Percentiles rank a stretch among this genome's conserved stretches.
phyloP scores from a whole-genome alignment of 2,113 vertebrate genomes.

The Ploceus nigricollis region DNA sequence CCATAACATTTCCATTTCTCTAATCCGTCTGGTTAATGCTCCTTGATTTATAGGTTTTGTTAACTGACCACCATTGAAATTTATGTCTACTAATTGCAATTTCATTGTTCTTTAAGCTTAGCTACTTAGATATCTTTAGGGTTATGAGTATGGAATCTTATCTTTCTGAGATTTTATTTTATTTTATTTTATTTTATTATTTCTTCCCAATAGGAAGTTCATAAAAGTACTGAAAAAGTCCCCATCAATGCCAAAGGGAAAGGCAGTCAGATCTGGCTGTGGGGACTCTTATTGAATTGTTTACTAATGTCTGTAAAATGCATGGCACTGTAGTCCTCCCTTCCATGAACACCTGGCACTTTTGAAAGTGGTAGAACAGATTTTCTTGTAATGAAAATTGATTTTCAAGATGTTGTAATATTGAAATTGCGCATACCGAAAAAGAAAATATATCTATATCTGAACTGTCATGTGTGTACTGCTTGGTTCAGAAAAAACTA shows the following conservation, averaged over 20 bases:
- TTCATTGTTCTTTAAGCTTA: neutral
- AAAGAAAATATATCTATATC: neutral
- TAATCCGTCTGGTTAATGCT: neutral
- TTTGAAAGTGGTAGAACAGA: neutral
- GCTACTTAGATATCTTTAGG: neutral
- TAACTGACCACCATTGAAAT: neutral
- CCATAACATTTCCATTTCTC: neutral
- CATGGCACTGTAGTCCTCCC: accelerated
- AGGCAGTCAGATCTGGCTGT: neutral
- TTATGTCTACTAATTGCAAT: neutral
- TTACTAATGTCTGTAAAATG: neutral
- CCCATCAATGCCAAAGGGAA: neutral
- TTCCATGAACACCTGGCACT: neutral
- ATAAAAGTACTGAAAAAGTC: neutral
- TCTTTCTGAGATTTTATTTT: neutral
- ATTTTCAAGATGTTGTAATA: neutral
- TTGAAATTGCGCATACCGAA: neutral
- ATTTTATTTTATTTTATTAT: neutral
- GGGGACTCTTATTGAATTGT: neutral
- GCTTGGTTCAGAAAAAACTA: neutral
- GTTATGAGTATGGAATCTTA: neutral
- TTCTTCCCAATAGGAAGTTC: neutral
- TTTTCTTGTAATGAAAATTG: neutral
- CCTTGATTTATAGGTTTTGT: neutral
- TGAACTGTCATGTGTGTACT: neutral